A percentile compares a stretch with the other conserved stretches of the same genome.
Conservation (phyloP, 1,140 invertebrate species). For the Penaeus japonicus region DNA sequence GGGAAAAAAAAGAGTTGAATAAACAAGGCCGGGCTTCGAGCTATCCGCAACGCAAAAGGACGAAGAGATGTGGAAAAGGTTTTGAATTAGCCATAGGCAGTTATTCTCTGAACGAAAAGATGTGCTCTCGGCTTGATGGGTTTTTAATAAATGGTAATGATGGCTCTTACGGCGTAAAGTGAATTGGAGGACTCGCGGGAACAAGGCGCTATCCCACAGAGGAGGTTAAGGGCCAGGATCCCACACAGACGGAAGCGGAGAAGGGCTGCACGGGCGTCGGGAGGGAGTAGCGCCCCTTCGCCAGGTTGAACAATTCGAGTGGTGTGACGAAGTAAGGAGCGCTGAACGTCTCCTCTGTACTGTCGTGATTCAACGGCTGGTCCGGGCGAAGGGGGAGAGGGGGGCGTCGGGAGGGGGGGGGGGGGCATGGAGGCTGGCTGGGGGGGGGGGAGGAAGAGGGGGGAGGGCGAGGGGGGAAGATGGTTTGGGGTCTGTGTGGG, state of each 20-base stretch:
- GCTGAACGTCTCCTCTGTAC: background rate
- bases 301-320: background rate
- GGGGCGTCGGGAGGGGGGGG: no score
- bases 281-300: background rate
- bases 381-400: background rate
- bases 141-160: constrained; percentile 26
- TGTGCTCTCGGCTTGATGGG: constrained; percentile 3
- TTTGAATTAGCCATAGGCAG: constrained; percentile 9
- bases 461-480: no score
- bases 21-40: background rate
- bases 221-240: background rate
- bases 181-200: background rate
- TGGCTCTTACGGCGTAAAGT: constrained; percentile 16
- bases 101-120: constrained; percentile 2
- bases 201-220: background rate
- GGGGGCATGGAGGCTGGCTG: no score
- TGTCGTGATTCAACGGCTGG: background rate
- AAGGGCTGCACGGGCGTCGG: background rate
- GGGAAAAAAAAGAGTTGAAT: background rate
- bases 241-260: background rate
- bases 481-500: no score
- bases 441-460: no score
- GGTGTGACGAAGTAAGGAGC: background rate
- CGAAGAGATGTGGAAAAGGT: background rate
- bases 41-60: background rate